Evolutionary conservation across 2,113 vertebrate species (phyloP).

Genomic region (Prochilodus magdalenae): DNA sequence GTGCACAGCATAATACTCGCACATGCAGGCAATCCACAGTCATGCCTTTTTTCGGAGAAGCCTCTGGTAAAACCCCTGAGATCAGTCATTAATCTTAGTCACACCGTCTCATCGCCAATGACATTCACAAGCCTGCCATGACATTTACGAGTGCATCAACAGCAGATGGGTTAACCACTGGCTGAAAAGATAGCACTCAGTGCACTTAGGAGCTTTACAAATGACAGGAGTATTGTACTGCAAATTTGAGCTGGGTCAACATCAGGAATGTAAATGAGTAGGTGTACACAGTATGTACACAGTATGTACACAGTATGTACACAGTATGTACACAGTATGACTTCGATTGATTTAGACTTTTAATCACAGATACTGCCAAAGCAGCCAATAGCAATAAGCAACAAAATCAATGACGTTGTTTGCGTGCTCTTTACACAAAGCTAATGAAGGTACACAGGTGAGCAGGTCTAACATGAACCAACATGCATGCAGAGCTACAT

Average conservation of each 20-base stretch:
- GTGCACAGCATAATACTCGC: neutral
- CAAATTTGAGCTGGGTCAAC: neutral
- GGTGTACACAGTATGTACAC: too few relatives aligned
- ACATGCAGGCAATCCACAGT: constrained; percentile 2
- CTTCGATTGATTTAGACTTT: too few relatives aligned
- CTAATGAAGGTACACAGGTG: too few relatives aligned
- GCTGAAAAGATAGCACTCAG: neutral
- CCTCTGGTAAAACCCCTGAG: neutral
- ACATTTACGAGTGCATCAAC: constrained; percentile 40
- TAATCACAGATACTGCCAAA: too few relatives aligned
- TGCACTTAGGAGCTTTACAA: neutral
- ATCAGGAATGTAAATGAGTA: neutral
- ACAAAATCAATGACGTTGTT: too few relatives aligned
- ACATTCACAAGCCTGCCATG: constrained; percentile 54
- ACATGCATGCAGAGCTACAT: too few relatives aligned
- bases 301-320: too few relatives aligned
- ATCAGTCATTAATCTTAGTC: constrained; percentile 51
- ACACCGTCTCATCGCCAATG: neutral
- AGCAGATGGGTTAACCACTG: neutral
- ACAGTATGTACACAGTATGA: too few relatives aligned
- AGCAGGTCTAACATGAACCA: too few relatives aligned
- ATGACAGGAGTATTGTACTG: neutral
- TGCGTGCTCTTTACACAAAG: too few relatives aligned
- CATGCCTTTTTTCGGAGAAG: neutral
- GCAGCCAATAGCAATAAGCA: too few relatives aligned